These are phyloP conservation scores for Aphelenchoides besseyi DNA, from an alignment of 1,140 invertebrate species.

Conservation along the genomic window DNA sequence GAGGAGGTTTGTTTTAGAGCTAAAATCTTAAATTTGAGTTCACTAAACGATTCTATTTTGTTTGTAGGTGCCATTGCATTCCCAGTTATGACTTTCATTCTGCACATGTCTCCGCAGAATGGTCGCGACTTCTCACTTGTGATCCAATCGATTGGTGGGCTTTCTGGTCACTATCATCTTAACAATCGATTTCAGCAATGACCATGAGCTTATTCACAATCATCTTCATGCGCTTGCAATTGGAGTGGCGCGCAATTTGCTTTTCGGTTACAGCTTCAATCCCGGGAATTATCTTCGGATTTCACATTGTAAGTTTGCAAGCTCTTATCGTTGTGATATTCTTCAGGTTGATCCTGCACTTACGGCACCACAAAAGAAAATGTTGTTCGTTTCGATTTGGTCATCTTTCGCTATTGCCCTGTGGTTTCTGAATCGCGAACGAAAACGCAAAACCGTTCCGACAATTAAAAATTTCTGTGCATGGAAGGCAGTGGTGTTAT, in stretches of 20 bases:
- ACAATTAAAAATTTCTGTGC: constrained; percentile 40
- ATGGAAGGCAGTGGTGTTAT: constrained; percentile 40
- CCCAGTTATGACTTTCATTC: constrained; percentile 44
- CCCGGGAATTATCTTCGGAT: constrained; percentile 40
- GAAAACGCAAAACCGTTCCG: constrained; percentile 43
- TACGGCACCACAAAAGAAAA: constrained; percentile 49
- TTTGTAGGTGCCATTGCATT: constrained; percentile 32
- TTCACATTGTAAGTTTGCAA: constrained; percentile 22
- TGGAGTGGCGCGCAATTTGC: constrained; percentile 43
- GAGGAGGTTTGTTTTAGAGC: no score
- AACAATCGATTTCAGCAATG: constrained; percentile 36
- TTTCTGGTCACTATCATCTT: constrained; percentile 37
- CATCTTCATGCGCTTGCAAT: constrained; percentile 43
- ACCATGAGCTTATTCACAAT: constrained; percentile 42
- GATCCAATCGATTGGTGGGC: constrained; percentile 39
- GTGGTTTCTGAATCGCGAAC: constrained; percentile 47
- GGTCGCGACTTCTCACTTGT: constrained; percentile 39
- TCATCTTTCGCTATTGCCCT: constrained; percentile 53
- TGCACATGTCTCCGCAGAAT: constrained; percentile 33
- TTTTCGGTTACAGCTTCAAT: constrained; percentile 35
- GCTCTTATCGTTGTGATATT: background rate
- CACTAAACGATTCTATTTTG: no score
- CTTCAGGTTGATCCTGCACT: constrained; percentile 37
- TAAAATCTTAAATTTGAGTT: no score
- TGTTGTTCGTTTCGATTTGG: constrained; percentile 57